A percentile compares a stretch with the other conserved stretches of the same genome.
Evolutionary conservation across 2,888 invertebrate genomes (phyloP).

Genomic region (Parnassius apollo): DNA sequence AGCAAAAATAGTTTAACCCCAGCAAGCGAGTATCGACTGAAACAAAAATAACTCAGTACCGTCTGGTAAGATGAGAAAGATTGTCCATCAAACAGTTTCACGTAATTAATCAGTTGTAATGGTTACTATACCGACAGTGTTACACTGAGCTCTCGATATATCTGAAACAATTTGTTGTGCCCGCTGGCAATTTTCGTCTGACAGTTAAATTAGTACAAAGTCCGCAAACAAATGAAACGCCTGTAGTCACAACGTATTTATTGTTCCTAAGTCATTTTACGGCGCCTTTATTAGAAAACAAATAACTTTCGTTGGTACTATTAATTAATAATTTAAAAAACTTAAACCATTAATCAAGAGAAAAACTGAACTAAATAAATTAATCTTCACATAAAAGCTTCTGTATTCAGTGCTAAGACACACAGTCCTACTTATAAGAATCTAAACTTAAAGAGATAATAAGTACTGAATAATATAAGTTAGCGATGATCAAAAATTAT

Average conservation of each 20-base stretch:
- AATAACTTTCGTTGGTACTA: too few relatives aligned
- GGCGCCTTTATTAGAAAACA: not conserved
- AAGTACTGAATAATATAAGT: too few relatives aligned
- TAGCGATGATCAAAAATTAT: too few relatives aligned
- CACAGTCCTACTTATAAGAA: too few relatives aligned
- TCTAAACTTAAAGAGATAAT: too few relatives aligned
- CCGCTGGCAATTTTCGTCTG: constrained; percentile 43
- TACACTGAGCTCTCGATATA: constrained; percentile 31
- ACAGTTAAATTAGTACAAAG: constrained; percentile 57
- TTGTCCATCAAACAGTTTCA: constrained; percentile 12
- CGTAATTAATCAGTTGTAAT: constrained; percentile 35
- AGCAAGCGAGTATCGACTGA: not conserved
- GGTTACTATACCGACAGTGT: constrained; percentile 21
- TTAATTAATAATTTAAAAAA: too few relatives aligned
- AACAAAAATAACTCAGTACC: not conserved
- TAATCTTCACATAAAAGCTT: too few relatives aligned
- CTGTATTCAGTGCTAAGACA: too few relatives aligned
- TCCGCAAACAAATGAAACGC: constrained; percentile 54
- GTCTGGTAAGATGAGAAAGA: not conserved
- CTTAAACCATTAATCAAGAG: too few relatives aligned
- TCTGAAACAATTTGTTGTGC: constrained; percentile 50
- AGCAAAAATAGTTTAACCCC: too few relatives aligned
- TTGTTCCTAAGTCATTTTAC: not conserved
- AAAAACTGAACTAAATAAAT: too few relatives aligned
- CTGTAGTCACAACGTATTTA: constrained; percentile 26